Percentiles rank a stretch among this genome's conserved stretches.
Evolutionary conservation across 2,113 vertebrate species (phyloP).

Genomic region (Hucho hucho): DNA sequence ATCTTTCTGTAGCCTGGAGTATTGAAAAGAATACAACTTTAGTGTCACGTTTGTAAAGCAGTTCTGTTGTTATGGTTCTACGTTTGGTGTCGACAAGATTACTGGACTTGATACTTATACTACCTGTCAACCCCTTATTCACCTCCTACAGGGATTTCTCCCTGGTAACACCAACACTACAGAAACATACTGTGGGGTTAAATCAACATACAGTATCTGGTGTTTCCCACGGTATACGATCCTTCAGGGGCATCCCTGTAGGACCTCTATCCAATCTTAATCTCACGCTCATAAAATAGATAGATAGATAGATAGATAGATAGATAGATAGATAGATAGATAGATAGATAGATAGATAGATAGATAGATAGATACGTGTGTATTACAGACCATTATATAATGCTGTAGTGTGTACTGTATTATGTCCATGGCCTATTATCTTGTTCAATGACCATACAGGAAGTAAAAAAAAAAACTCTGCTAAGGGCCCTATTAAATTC

Average conservation of each 20-base stretch:
- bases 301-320: too few relatives aligned
- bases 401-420: neutral
- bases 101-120: neutral
- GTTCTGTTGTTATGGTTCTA: neutral
- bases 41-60: neutral
- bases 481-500: neutral
- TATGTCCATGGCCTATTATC: neutral
- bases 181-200: neutral
- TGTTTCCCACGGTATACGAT: neutral
- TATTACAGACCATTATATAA: too few relatives aligned
- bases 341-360: too few relatives aligned
- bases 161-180: neutral
- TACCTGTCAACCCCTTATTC: neutral
- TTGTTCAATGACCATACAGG: neutral
- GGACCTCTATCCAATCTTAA: neutral
- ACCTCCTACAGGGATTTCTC: neutral
- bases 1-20: too few relatives aligned
- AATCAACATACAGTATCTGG: neutral
- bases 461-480: neutral
- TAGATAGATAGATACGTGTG: too few relatives aligned
- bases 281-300: neutral
- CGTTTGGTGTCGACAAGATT: neutral
- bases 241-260: neutral
- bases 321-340: too few relatives aligned
- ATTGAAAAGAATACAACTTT: neutral